phyloP scores from a whole-genome alignment of 2,113 vertebrate species.

The Tetrax tetrax region DNA sequence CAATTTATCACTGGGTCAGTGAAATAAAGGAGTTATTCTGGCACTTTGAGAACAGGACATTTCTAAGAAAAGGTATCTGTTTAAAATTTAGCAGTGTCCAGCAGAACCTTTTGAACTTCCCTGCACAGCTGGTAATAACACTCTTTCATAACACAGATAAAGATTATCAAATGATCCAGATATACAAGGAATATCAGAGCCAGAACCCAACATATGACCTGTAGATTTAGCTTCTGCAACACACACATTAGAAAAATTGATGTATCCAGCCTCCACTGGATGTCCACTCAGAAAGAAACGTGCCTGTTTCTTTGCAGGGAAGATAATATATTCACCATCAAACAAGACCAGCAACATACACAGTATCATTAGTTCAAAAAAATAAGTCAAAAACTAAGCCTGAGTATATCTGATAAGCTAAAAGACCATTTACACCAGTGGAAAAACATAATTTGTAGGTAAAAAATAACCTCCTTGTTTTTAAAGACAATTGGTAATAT shows the following conservation, averaged over 20 bases:
- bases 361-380: neutral
- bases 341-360: neutral
- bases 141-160: neutral
- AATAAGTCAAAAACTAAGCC: neutral
- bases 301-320: neutral
- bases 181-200: neutral
- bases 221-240: neutral
- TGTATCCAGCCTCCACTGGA: neutral
- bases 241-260: neutral
- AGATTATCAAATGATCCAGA: neutral
- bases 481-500: neutral
- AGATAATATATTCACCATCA: neutral
- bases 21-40: neutral
- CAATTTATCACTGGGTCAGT: neutral
- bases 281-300: neutral
- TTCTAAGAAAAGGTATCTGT: neutral
- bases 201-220: neutral
- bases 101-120: neutral
- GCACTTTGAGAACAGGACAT: neutral
- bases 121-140: neutral
- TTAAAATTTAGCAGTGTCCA: neutral
- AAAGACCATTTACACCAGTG: neutral
- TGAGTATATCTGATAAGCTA: neutral
- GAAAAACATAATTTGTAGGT: neutral
- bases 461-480: neutral